Evolutionary conservation across 2,888 invertebrate species (phyloP), one percentile per base, ranked within the genome.

Genomic region (Lepidochitona cinerea): DNA sequence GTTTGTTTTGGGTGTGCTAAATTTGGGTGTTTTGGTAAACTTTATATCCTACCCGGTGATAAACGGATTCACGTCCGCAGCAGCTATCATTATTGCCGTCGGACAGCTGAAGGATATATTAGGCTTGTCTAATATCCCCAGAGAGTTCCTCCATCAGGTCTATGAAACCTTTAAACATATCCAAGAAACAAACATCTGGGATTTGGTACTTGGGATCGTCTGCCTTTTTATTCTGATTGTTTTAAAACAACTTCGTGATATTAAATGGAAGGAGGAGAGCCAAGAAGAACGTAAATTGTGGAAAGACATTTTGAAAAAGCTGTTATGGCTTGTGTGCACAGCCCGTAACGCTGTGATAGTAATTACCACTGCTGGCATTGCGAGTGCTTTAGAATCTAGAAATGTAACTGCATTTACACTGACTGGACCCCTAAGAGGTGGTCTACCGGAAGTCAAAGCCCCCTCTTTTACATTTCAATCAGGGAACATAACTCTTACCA

Each of bases 1-100:
- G 72, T 52, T 88, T 23, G 36, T 82, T 54, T 81, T 87, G 83
- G 84, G 83, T 14, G 18, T 87, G 9, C 71, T 87, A 9, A 73
- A 81, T 37, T 75, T 88, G 54, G 87, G 87, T 87, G 81, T 87
- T 59, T 33, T 86, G 26, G 83, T 86, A 32, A 79, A 85, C 64
- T 86, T 83, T 70, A 83, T 86, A 41, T 83, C 85, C 6, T 78
- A 77, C 64, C 82, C 85, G 9, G 84, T 87, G 65, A 82, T 87
- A 53, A 85, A 80, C 70, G 83, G 83, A 29, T 86, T 86, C 76
- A 86, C 84, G 12, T 80, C 82, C 18, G 83, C 85, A 18, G 86
- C 86, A 5, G 83, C 85, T 37, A 77, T 87, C 18, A 82, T 81
- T 23, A 86, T 86, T 29, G 80, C 79, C 12, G 65, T 74, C 53